A percentile compares a stretch with the other conserved stretches of the same genome.
Evolutionary conservation across 2,113 vertebrate species (phyloP).

Genomic region (Seriola quinqueradiata): DNA sequence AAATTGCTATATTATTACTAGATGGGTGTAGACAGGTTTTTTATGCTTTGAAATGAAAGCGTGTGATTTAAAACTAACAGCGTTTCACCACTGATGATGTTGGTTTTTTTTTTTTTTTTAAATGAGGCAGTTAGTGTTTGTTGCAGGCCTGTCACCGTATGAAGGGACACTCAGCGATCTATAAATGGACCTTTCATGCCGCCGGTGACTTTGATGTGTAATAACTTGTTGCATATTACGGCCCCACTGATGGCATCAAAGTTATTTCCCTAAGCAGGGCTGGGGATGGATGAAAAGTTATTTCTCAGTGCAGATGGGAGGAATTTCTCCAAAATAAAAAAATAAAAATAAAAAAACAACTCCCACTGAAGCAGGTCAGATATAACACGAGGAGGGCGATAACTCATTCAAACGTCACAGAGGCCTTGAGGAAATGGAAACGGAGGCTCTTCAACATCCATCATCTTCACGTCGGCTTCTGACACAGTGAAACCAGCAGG

Average conservation of each 20-base stretch:
- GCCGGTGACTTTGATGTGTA: background rate
- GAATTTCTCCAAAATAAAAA: background rate
- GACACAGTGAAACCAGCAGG: background rate
- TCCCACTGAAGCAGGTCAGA: background rate
- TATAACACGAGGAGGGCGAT: background rate
- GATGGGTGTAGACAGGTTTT: background rate
- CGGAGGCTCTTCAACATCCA: background rate
- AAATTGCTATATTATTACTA: slow-evolving; percentile 2
- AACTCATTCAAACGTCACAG: background rate
- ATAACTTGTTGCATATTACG: slow-evolving; percentile 11
- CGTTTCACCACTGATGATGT: background rate
- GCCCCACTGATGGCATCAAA: background rate
- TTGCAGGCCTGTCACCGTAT: background rate
- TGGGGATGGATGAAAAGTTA: background rate
- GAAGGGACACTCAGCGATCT: background rate
- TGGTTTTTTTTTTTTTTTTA: background rate
- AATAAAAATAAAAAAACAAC: background rate
- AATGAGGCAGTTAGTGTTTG: background rate
- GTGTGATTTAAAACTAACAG: background rate
- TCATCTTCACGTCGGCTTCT: slow-evolving; percentile 11
- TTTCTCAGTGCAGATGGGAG: background rate
- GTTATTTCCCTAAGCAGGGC: slow-evolving; percentile 1
- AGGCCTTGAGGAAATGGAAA: slow-evolving; percentile 16
- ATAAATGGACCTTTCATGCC: background rate
- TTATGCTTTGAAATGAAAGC: background rate